Base-by-base conservation (phyloP, 2,797 vertebrate species). In the Aulostomus chinensis region DNA sequence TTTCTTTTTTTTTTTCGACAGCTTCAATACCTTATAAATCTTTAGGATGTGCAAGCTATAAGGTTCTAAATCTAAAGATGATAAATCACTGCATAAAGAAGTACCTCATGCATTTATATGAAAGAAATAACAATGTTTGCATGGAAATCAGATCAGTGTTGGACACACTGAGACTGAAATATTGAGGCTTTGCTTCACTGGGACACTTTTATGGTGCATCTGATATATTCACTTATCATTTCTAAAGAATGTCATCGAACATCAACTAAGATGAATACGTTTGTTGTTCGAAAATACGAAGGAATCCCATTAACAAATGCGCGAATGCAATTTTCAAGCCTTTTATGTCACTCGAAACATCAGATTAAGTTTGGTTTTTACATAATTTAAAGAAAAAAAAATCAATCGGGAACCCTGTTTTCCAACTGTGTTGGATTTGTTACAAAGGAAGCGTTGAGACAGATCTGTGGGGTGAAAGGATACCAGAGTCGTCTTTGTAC, bases 341-440 rank as follows among this genome's bases (percentile, higher is more conserved):
- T 85, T 83, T 83, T 25, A 78, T 73, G 76, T 73, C 47, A 40
- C 72, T 88, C 87, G 80, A 78, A 83, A 86, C 78, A 78, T 82
- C 61, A 77, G 73, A 76, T 76, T 70, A 71, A 85, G 56, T 68
- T 71, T 29, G 43, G 38, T 73, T 60, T 76, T 70, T 86, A 56
- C 83, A 88, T 86, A 79, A 89, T 87, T 81, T 64, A 90, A 61
- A 64, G n/a, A n/a, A n/a, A 52, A 11, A 14, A 47, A 12, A 70
- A 66, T 59, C 60, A 8, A 58, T 20, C 38, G 57, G 42, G 68
- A 77, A 61, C 46, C 46, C 12, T 59, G 15, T 52, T 59, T 76
- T 41, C 30, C 33, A 59, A 84, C 65, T 46, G 26, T 11, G 14
- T 13, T 40, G 41, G 34, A 57, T 65, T 49, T 18, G 1, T 55